Conservation (phyloP, 2,888 invertebrate genomes). For the Mongoloraphidia duomilia region DNA sequence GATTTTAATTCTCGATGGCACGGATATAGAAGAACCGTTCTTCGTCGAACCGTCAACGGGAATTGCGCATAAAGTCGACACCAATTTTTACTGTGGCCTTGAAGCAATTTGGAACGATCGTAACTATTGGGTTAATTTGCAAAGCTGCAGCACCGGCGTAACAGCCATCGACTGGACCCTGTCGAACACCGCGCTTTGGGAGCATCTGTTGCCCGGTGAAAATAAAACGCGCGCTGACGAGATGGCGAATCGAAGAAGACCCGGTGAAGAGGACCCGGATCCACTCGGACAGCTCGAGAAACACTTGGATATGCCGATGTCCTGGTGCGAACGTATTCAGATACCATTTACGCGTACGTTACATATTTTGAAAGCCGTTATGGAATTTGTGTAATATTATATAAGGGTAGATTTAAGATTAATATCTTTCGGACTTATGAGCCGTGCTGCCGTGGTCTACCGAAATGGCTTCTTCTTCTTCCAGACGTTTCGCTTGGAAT, state of each 20-base stretch:
- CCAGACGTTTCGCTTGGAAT: too few species aligned
- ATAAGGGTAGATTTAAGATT: too few species aligned
- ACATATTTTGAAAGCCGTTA: background rate
- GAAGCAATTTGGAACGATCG: constrained; percentile 76
- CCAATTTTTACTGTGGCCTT: constrained; percentile 53
- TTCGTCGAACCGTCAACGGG: constrained; percentile 84
- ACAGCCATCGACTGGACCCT: constrained; percentile 47
- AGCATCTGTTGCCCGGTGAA: constrained; percentile 58
- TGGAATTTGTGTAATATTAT: too few species aligned
- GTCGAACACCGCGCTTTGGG: constrained; percentile 46
- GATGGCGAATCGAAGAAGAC: constrained; percentile 26
- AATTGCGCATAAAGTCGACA: constrained; percentile 37
- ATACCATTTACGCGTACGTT: constrained; percentile 39
- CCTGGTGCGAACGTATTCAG: constrained; percentile 57
- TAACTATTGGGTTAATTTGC: constrained; percentile 71
- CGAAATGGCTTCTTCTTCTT: too few species aligned
- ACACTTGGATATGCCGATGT: constrained; percentile 59
- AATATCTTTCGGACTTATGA: too few species aligned
- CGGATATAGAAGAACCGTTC: constrained; percentile 45
- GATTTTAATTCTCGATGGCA: constrained; percentile 53
- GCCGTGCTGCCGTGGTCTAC: too few species aligned
- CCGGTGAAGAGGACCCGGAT: constrained; percentile 30
- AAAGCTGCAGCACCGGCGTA: constrained; percentile 36
- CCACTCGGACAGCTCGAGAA: constrained; percentile 34
- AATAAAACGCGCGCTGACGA: constrained; percentile 33